Percentiles rank a stretch among this genome's conserved stretches.
Evolutionary conservation across 2,113 vertebrate genomes (phyloP).

Genomic region (Lampris megalopsis): DNA sequence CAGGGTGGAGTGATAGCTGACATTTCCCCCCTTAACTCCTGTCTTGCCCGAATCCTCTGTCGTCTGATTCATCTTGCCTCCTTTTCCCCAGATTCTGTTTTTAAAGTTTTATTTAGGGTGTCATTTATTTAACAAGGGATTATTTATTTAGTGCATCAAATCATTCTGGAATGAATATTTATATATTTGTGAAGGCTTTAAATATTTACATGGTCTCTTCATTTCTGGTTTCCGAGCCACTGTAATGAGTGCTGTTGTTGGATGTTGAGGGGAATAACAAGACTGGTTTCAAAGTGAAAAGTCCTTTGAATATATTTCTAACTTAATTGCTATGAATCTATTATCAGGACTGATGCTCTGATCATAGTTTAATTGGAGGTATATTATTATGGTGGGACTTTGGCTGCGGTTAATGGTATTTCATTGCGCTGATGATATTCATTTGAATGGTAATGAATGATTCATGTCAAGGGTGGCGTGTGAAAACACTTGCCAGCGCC

Average conservation of each 20-base stretch:
- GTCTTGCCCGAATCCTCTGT: slow-evolving; percentile 62
- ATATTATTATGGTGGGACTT: slow-evolving; percentile 76
- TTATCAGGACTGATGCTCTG: slow-evolving; percentile 79
- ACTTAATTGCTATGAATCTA: slow-evolving; percentile 84
- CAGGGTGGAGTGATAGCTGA: slow-evolving; percentile 81
- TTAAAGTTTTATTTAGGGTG: slow-evolving; percentile 88
- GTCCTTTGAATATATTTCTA: slow-evolving; percentile 84
- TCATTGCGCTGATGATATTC: slow-evolving; percentile 68
- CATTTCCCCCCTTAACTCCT: slow-evolving; percentile 58
- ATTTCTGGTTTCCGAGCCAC: slow-evolving; percentile 79
- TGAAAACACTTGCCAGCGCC: slow-evolving; percentile 66
- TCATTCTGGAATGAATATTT: slow-evolving; percentile 87
- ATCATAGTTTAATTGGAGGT: slow-evolving; percentile 84
- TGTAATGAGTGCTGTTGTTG: slow-evolving; percentile 85
- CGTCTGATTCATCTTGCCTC: slow-evolving; percentile 83
- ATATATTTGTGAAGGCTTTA: slow-evolving; percentile 86
- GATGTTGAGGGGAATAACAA: slow-evolving; percentile 83
- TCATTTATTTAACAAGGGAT: slow-evolving; percentile 89
- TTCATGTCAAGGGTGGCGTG: slow-evolving; percentile 72
- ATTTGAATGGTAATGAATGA: slow-evolving; percentile 78
- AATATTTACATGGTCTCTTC: slow-evolving; percentile 84
- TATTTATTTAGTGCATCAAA: slow-evolving; percentile 89
- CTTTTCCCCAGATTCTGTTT: slow-evolving; percentile 85
- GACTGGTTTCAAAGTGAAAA: slow-evolving; percentile 84
- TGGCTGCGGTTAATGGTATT: slow-evolving; percentile 67